phyloP scores from a whole-genome alignment of 2,888 invertebrate species.

The Drosophila cognata region DNA sequence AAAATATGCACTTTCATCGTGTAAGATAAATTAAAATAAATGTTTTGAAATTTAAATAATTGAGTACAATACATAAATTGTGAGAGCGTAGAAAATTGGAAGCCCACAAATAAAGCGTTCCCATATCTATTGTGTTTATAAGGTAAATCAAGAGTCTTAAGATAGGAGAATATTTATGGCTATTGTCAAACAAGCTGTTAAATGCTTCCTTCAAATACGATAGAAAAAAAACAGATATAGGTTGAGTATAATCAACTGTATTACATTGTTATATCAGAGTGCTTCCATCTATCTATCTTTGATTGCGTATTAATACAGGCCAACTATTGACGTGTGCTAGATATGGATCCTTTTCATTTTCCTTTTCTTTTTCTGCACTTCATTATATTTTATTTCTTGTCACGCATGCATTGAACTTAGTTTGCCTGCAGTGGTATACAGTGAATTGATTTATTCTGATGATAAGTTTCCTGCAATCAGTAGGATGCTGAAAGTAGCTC shows the following conservation, averaged over 20 bases:
- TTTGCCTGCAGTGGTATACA: slow-evolving; percentile 13
- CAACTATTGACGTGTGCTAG: neutral
- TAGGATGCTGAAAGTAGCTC: slow-evolving; percentile 42
- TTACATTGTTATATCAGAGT: neutral
- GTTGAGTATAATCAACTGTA: neutral
- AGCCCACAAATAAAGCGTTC: neutral
- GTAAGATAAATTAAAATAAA: neutral
- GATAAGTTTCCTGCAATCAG: slow-evolving; percentile 51
- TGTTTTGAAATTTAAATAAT: neutral
- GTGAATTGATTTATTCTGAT: slow-evolving; percentile 49
- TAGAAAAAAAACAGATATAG: neutral
- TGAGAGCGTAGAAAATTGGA: neutral
- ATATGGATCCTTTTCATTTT: neutral
- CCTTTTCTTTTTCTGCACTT: neutral
- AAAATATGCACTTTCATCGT: neutral
- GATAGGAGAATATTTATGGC: neutral
- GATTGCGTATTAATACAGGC: neutral
- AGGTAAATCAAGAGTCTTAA: neutral
- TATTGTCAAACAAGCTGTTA: neutral
- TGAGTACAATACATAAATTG: neutral
- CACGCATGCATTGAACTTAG: slow-evolving; percentile 26
- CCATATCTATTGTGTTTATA: neutral
- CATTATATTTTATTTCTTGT: neutral
- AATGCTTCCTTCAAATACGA: neutral
- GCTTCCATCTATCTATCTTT: too few relatives aligned